A percentile compares a stretch with the other conserved stretches of the same genome.
These are phyloP conservation scores for Andrena fulva DNA, from an alignment of 2,888 invertebrate genomes.

Conservation along the genomic window DNA sequence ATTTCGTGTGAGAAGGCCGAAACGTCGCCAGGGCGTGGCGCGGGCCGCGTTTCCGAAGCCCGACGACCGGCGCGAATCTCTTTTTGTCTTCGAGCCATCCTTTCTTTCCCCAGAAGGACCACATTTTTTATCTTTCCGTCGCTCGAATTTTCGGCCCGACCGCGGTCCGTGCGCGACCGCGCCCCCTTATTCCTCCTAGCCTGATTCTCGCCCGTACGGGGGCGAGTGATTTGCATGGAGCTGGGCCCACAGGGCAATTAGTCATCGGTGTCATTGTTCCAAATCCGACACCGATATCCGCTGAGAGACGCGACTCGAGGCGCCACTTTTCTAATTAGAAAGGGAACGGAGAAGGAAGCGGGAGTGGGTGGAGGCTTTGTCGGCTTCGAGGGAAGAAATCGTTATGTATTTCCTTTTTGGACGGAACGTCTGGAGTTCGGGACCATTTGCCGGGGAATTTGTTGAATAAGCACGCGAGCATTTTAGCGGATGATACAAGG, in stretches of 20 bases:
- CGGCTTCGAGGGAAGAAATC: background rate
- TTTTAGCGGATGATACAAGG: background rate
- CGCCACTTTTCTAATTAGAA: conserved; percentile 63
- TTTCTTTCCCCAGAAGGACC: conserved; percentile 11
- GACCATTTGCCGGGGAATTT: conserved; percentile 19
- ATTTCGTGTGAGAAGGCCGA: conserved; percentile 72
- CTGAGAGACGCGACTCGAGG: conserved; percentile 19
- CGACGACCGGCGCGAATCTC: conserved; percentile 77
- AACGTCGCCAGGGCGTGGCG: conserved; percentile 81
- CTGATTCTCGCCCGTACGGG: background rate
- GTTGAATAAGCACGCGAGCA: background rate
- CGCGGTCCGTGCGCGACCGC: conserved; percentile 50
- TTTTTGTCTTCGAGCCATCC: conserved; percentile 72
- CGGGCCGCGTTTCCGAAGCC: conserved; percentile 55
- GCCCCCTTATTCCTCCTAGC: background rate
- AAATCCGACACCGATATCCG: conserved; percentile 61
- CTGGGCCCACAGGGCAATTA: conserved; percentile 57
- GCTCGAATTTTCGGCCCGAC: conserved; percentile 50
- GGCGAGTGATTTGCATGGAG: conserved; percentile 67
- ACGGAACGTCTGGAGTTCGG: background rate
- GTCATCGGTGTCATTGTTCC: conserved; percentile 61
- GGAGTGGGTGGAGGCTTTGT: background rate
- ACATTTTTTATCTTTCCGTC: conserved; percentile 19
- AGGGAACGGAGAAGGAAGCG: background rate
- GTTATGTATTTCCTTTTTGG: conserved; percentile 3